Percentiles rank a stretch among this genome's conserved stretches.
Evolutionary conservation across 2,888 invertebrate species (phyloP).

Genomic region (Theristus sp.): DNA sequence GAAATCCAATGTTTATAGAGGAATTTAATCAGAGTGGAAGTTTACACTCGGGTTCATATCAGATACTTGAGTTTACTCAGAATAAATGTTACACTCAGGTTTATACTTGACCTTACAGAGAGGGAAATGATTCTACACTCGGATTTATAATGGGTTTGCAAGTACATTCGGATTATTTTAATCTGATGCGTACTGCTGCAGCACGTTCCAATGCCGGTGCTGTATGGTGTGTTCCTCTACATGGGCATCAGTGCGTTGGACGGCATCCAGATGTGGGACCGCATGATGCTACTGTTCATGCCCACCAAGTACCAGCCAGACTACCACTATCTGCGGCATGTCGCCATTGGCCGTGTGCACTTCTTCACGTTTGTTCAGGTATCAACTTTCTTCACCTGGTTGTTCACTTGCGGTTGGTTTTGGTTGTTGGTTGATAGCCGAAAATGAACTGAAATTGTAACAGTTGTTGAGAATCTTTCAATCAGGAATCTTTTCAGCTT

Average conservation of each 20-base stretch:
- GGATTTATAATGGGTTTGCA: too few species aligned
- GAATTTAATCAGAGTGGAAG: too few species aligned
- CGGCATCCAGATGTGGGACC: slow-evolving; percentile 65
- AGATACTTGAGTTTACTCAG: too few species aligned
- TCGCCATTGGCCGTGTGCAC: slow-evolving; percentile 71
- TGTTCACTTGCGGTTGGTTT: neutral
- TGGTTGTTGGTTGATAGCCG: neutral
- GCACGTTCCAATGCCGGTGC: slow-evolving; percentile 81
- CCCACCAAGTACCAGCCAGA: slow-evolving; percentile 92
- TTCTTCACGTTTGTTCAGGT: slow-evolving; percentile 48
- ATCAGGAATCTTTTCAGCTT: neutral
- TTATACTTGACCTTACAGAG: too few species aligned
- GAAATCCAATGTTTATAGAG: too few species aligned
- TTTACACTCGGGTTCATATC: too few species aligned
- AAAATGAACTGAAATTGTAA: neutral
- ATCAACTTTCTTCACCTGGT: neutral
- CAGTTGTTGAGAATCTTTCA: neutral
- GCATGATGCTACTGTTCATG: slow-evolving; percentile 81
- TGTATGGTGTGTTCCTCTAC: slow-evolving; percentile 79
- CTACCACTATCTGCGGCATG: slow-evolving; percentile 82
- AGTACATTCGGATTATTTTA: too few species aligned
- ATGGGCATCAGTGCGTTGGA: slow-evolving; percentile 87
- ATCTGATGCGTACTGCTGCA: too few species aligned
- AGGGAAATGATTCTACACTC: too few species aligned
- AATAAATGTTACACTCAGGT: too few species aligned